Conservation (phyloP, 2,888 invertebrate genomes). For the Aleiodes alternator region DNA sequence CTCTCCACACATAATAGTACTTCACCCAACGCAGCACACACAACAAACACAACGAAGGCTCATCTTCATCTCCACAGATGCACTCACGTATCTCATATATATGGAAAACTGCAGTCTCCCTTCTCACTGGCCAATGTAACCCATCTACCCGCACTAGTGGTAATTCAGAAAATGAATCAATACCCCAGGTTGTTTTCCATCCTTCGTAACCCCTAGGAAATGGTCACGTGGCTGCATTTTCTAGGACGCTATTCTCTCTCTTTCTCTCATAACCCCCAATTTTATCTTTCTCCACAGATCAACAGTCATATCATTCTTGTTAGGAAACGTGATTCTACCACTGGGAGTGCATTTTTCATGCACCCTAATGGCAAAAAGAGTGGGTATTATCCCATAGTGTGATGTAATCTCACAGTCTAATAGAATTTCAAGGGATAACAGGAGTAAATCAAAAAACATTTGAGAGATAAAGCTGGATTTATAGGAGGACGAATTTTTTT, state of each 20-base stretch:
- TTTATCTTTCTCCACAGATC: constrained; percentile 16
- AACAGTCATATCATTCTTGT: neutral
- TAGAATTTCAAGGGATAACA: constrained; percentile 19
- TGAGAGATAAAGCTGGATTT: constrained; percentile 14
- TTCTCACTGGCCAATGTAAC: constrained; percentile 1
- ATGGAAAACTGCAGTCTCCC: constrained; percentile 28
- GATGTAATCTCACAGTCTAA: constrained; percentile 31
- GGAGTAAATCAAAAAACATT: constrained; percentile 8
- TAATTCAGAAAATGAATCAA: constrained; percentile 52
- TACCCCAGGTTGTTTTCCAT: constrained; percentile 44
- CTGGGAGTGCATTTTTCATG: constrained; percentile 21
- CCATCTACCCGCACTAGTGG: neutral
- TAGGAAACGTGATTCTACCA: constrained; percentile 8
- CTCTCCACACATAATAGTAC: constrained; percentile 14
- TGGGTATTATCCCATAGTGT: constrained; percentile 12
- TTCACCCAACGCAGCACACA: neutral
- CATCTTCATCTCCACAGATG: constrained; percentile 9
- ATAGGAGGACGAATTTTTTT: constrained; percentile 6
- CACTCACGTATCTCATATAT: constrained; percentile 6
- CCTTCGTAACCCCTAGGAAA: constrained; percentile 18
- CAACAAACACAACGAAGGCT: neutral
- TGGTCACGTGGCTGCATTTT: constrained; percentile 40
- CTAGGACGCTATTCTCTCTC: constrained; percentile 21
- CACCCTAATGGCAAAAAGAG: constrained; percentile 6
- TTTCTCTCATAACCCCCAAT: neutral